Evolutionary conservation across 1,140 invertebrate species (phyloP), one percentile per base, ranked within the genome.

Genomic region (Lordiphosa mommai): DNA sequence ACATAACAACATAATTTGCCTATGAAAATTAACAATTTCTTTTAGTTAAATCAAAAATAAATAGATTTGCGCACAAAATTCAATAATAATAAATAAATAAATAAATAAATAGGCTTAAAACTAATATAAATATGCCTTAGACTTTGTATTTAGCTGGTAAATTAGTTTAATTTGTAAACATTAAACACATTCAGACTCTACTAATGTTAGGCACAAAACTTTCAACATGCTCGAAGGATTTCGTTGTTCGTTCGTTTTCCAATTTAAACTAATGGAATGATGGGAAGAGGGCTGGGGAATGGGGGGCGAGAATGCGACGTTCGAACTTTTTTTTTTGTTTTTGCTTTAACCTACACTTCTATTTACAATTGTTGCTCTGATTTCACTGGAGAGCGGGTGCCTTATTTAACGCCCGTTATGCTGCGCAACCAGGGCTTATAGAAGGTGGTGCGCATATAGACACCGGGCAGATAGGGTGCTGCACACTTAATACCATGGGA

Each of bases 401-500:
- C 47, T 43, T 79, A 90, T 89, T 91, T 92, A 34, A 96, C 93
- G 32, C 94, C 94, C 12, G 95, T 97, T 74, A 97, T 94, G 61
- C 92, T 93, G 76, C 93, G 93, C 49, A 98, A 91, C 96, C 96
- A 98, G 0, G 95, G 95, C 76, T 96, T 96, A 89, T 96, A 98
- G 84, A 92, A 96, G 0, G 95, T 95, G 48, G 96, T 97, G 57
- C 95, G 92, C 96, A 98, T 97, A 87, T 98, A 98, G 1, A 97
- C 96, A 23, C 96, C 96, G 0, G 95, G 95, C 46, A 97, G 88
- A 85, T 95, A 96, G 0, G 96, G 95, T 20, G 96, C 94, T 1
- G 96, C 97, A 86, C 97, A 98, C 80, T 96, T 96, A 61, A 97
- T 98, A 8, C 97, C 97, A 89, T 98, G 97, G 3, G 97, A 98